phyloP scores from a whole-genome alignment of 1,140 invertebrate species.

The Microvelia longipes region DNA sequence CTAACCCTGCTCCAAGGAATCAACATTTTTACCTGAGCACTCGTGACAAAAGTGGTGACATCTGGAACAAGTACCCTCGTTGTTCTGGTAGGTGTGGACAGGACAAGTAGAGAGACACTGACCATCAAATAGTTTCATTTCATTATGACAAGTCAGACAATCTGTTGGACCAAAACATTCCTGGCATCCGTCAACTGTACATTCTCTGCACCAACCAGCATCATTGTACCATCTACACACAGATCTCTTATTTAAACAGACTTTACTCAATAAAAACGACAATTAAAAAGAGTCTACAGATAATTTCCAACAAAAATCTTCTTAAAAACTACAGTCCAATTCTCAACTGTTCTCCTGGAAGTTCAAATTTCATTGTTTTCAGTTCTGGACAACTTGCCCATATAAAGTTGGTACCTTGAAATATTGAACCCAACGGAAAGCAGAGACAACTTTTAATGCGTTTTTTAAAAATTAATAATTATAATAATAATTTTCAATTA shows the following conservation, averaged over 20 bases:
- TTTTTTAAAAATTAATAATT: too few species aligned
- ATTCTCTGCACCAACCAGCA: constrained; percentile 59
- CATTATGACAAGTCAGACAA: constrained; percentile 61
- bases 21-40: constrained; percentile 55
- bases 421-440: too few species aligned
- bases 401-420: too few species aligned
- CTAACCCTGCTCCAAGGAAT: too few species aligned
- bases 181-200: constrained; percentile 57
- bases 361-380: too few species aligned
- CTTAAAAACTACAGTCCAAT: too few species aligned
- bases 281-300: background rate
- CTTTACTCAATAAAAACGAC: background rate
- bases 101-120: constrained; percentile 71
- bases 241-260: background rate
- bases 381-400: too few species aligned
- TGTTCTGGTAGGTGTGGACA: constrained; percentile 61
- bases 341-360: too few species aligned
- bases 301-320: too few species aligned
- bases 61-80: constrained; percentile 55
- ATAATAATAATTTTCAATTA: too few species aligned
- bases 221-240: constrained; percentile 60
- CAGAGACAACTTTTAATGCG: too few species aligned
- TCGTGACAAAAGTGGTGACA: constrained; percentile 70
- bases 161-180: constrained; percentile 66
- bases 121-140: constrained; percentile 59